Percentiles rank a stretch among this genome's conserved stretches.
These are phyloP conservation scores for Phragmatobia fuliginosa DNA, from an alignment of 2,888 invertebrate species.

Conservation along the genomic window DNA sequence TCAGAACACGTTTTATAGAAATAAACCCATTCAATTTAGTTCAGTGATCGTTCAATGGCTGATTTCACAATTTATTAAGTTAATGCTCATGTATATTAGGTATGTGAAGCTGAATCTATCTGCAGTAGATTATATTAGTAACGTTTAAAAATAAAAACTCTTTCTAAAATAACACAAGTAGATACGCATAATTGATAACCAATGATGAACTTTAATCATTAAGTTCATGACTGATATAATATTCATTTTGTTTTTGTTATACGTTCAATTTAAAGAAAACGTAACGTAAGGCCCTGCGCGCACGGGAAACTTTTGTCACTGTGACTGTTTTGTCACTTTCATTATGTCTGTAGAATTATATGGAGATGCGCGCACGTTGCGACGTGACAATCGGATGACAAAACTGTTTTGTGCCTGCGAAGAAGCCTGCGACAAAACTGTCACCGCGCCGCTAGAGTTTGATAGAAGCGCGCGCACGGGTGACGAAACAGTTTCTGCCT, in stretches of 20 bases:
- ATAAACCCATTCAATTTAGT: not conserved
- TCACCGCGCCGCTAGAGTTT: too few species aligned
- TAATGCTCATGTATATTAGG: not conserved
- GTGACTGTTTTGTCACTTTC: too few species aligned
- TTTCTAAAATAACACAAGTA: not conserved
- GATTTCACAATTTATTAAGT: not conserved
- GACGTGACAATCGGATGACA: too few species aligned
- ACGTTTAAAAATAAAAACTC: not conserved
- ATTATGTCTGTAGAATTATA: too few species aligned
- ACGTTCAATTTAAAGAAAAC: not conserved
- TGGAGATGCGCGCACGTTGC: too few species aligned
- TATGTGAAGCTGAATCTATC: not conserved
- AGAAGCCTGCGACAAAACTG: too few species aligned
- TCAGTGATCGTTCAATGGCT: not conserved
- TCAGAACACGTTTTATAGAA: not conserved
- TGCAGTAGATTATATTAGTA: not conserved
- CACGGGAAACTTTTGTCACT: too few species aligned
- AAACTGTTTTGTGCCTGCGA: too few species aligned
- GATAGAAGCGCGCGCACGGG: too few species aligned
- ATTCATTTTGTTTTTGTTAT: not conserved
- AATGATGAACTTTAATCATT: constrained; percentile 1
- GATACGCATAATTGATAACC: not conserved
- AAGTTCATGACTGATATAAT: constrained; percentile 2
- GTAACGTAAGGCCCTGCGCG: too few species aligned
- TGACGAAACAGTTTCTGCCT: too few species aligned